Conservation (phyloP, 2,888 invertebrate species). For the Hemithea aestivaria region DNA sequence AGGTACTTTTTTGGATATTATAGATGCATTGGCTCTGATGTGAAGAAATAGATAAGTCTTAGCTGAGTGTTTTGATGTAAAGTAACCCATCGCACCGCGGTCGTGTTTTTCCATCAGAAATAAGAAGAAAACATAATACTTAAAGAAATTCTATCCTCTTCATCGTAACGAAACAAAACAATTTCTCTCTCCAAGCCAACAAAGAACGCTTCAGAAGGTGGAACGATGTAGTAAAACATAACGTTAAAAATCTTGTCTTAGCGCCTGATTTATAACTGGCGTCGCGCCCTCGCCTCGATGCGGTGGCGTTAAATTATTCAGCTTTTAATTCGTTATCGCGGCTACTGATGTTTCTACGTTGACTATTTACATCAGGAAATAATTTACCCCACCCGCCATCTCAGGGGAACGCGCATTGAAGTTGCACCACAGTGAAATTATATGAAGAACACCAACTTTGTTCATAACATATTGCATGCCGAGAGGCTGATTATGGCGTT, state of each 20-base stretch:
- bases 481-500: too few species aligned
- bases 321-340: conserved; percentile 76
- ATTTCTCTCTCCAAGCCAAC: conserved; percentile 9
- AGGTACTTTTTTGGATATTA: too few species aligned
- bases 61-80: too few species aligned
- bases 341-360: conserved; percentile 61
- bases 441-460: conserved; percentile 3
- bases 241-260: conserved; percentile 63
- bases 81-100: too few species aligned
- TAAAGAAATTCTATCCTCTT: too few species aligned
- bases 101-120: too few species aligned
- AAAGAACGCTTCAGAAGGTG: conserved; percentile 59
- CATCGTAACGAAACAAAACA: too few species aligned
- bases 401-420: conserved; percentile 35
- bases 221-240: conserved; percentile 71
- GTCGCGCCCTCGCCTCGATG: conserved; percentile 55
- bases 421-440: conserved; percentile 11
- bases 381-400: conserved; percentile 57
- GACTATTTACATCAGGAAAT: conserved; percentile 70
- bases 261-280: conserved; percentile 67
- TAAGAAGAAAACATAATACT: too few species aligned
- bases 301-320: conserved; percentile 75
- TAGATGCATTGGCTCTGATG: too few species aligned
- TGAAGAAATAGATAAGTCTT: too few species aligned
- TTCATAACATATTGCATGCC: too few species aligned